A percentile compares a stretch with the other conserved stretches of the same genome.
These are phyloP conservation scores for Cantharis flavilabris DNA, from an alignment of 2,888 invertebrate species.

Conservation along the genomic window DNA sequence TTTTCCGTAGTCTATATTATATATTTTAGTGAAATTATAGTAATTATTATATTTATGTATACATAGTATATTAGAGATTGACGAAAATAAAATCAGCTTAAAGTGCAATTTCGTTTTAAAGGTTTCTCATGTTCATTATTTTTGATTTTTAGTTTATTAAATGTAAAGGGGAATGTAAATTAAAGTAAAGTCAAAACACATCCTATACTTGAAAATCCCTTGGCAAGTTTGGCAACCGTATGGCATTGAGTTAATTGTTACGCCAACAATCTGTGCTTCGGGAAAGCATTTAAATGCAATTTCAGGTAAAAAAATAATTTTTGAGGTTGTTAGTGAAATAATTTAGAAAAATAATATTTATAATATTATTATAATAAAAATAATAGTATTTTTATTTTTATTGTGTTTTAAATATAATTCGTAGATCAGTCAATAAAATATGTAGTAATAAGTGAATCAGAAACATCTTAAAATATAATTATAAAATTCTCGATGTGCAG, in stretches of 20 bases:
- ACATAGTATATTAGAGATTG: no score
- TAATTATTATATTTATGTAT: no score
- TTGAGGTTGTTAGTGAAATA: not conserved
- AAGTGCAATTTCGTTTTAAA: not conserved
- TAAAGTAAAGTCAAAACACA: conserved; percentile 7
- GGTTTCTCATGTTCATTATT: conserved; percentile 2
- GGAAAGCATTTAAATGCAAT: conserved; percentile 11
- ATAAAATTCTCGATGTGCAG: conserved; percentile 33
- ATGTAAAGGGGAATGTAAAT: not conserved
- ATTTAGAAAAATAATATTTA: not conserved
- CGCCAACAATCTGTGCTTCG: conserved; percentile 35
- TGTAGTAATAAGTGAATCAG: not conserved
- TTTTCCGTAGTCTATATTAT: no score
- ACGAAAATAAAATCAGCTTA: not conserved
- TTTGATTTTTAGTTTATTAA: not conserved
- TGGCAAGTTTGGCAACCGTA: conserved; percentile 33
- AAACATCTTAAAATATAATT: conserved; percentile 7
- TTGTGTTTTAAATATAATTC: not conserved
- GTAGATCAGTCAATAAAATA: no score
- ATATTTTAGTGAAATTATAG: no score
- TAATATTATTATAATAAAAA: no score
- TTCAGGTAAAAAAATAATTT: conserved; percentile 1
- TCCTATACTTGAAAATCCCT: conserved; percentile 12
- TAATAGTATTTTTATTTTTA: not conserved
- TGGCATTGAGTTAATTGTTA: conserved; percentile 34